A percentile compares a stretch with the other conserved stretches of the same genome.
Evolutionary conservation across 1,140 invertebrate genomes (phyloP).

Genomic region (Dolichoris vasculosae): DNA sequence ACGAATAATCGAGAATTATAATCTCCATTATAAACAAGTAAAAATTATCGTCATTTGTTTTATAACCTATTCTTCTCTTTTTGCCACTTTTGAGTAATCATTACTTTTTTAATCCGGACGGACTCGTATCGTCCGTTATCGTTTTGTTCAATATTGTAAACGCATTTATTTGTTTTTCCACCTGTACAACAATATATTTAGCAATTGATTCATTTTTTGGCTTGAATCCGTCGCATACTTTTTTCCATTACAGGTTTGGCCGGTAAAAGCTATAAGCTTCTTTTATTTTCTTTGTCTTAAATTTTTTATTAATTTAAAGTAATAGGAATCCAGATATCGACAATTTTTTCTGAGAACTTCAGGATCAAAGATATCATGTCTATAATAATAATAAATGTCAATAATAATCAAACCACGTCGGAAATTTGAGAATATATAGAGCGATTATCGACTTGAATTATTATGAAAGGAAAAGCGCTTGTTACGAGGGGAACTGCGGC

Average conservation of each 20-base stretch:
- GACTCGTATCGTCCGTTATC: conserved; percentile 60
- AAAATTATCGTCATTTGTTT: conserved; percentile 57
- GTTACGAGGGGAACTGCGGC: conserved; percentile 19
- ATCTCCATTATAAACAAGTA: conserved; percentile 58
- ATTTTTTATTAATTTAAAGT: neutral
- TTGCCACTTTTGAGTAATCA: conserved; percentile 43
- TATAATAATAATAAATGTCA: neutral
- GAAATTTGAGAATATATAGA: neutral
- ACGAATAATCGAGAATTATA: conserved; percentile 56
- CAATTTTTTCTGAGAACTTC: neutral
- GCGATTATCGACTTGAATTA: neutral
- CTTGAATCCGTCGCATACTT: conserved; percentile 41
- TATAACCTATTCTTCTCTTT: conserved; percentile 54
- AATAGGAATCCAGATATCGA: no score
- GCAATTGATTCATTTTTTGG: conserved; percentile 12
- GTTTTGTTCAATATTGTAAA: conserved; percentile 52
- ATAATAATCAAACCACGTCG: no score
- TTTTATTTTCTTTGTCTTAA: neutral
- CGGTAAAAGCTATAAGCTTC: conserved; percentile 28
- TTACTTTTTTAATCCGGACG: conserved; percentile 55
- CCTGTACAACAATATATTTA: conserved; percentile 6
- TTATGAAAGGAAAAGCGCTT: neutral
- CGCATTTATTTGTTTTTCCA: neutral
- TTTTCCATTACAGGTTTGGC: conserved; percentile 48
- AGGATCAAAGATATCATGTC: neutral